Evolutionary conservation across 2,797 vertebrate genomes (phyloP).

Genomic region (Eulemur coronatus): DNA sequence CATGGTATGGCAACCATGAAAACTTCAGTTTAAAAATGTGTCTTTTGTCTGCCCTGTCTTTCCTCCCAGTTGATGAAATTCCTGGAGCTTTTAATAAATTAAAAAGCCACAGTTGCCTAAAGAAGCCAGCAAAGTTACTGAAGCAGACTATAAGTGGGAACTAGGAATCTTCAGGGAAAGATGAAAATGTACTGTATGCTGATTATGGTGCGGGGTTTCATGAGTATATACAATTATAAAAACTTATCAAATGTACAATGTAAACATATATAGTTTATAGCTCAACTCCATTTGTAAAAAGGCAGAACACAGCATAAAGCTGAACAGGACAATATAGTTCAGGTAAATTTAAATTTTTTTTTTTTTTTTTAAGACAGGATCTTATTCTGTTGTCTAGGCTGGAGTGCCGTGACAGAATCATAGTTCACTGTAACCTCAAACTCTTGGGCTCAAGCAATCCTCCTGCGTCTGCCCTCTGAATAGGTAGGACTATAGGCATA

Average conservation of each 20-base stretch:
- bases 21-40: too few relatives aligned
- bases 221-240: constrained; percentile 11
- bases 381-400: too few relatives aligned
- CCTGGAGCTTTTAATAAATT: not conserved
- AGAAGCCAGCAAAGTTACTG: not conserved
- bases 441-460: too few relatives aligned
- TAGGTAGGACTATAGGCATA: too few relatives aligned
- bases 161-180: not conserved
- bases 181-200: constrained; percentile 14
- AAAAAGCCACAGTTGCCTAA: not conserved
- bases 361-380: too few relatives aligned
- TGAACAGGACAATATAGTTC: not conserved
- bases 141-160: not conserved
- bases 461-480: too few relatives aligned
- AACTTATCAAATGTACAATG: not conserved
- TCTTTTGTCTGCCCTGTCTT: not conserved
- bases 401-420: too few relatives aligned
- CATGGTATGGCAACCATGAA: too few relatives aligned
- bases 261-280: not conserved
- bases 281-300: constrained; percentile 16
- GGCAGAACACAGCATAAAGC: not conserved
- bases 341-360: not conserved
- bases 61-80: not conserved
- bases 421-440: too few relatives aligned
- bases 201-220: not conserved